Evolutionary conservation across 2,888 invertebrate genomes (phyloP), one percentile per base, ranked within the genome.

Genomic region (Chymomyza caudatula): DNA sequence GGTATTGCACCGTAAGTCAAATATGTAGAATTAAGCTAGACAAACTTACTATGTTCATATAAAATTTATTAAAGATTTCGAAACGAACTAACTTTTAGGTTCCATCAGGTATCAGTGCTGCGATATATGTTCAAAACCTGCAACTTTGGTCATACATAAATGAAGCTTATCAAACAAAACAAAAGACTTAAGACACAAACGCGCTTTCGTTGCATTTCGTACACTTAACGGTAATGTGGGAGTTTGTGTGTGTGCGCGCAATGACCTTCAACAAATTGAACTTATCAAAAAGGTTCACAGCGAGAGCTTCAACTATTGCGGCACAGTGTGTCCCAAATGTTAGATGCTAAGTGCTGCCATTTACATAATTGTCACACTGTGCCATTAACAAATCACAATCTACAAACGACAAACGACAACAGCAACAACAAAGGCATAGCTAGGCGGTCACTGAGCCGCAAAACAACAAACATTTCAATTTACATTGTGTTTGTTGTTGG

Each of bases 291-390:
- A 44, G 44, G 6, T 44, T 44, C 11, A 44, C 65, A 72, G 23
- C 58, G 43, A 59, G 49, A 59, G 6, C 49, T 47, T 69, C 55
- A 63, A 62, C 56, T 49, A 58, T 62, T 5, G 22, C n/a, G 13
- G 22, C 44, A 11, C 57, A 61, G 59, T n/a, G 49, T 65, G 52
- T 69, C 64, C 54, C 56, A 20, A 43, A 57, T 1, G 13, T 17
- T 17, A 47, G 37, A 58, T 43, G 67, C 57, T 70, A 78, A 78
- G 80, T 85, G 83, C 77, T 69, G 53, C 71, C 77, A 83, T 83
- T 83, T 85, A 85, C 78, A 83, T 83, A 85, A 83, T 83, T 83
- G 82, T 83, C 84, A 84, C 82, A 83, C 82, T 76, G 78, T 56
- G 73, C 77, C 76, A 85, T 78, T 76, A 81, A 65, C 76, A 69